Evolutionary conservation across 2,888 invertebrate genomes (phyloP), one percentile per base, ranked within the genome.

Genomic region (Hartigia nigra): DNA sequence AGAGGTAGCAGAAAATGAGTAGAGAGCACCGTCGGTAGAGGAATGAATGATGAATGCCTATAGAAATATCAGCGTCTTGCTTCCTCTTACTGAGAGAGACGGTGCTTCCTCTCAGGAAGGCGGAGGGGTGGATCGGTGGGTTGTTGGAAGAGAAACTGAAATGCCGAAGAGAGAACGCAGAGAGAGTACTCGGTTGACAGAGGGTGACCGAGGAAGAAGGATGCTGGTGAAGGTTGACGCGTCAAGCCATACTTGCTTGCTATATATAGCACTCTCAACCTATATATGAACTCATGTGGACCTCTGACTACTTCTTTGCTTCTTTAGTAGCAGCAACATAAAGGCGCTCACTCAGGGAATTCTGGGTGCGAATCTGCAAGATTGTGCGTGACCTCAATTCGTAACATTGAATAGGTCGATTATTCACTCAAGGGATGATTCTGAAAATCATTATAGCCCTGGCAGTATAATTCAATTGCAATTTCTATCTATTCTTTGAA

Each of bases 21-120:
- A 69, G 77, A 75, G 79, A 77, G 79, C 77, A 32, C 31, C 31
- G 77, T 37, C 70, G 79, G 32, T 69, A 79, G 84, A 86, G 81
- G 83, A 86, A 84, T 84, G 87, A 87, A 86, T 87, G 87, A 88
- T 87, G 88, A 90, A 89, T 89, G 86, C 86, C 88, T 87, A 89
- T 90, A 90, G 90, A 90, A 89, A 89, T 87, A 85, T 78, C 74
- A 81, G 80, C 81, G 82, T 89, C 88, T 87, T 85, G 80, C 84
- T 88, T 84, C 77, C 84, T 80, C 37, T 85, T 78, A 84, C 76
- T 74, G 80, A 79, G 80, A 80, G 77, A 23, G 23, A 55, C 39
- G 39, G 39, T 55, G 81, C 82, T 84, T 82, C 80, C 80, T 85
- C 83, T 74, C 69, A 36, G 23, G 9, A 39, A 23, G 23, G 14